phyloP scores from a whole-genome alignment of 2,797 vertebrate genomes.

The Lepilemur septentrionalis region DNA sequence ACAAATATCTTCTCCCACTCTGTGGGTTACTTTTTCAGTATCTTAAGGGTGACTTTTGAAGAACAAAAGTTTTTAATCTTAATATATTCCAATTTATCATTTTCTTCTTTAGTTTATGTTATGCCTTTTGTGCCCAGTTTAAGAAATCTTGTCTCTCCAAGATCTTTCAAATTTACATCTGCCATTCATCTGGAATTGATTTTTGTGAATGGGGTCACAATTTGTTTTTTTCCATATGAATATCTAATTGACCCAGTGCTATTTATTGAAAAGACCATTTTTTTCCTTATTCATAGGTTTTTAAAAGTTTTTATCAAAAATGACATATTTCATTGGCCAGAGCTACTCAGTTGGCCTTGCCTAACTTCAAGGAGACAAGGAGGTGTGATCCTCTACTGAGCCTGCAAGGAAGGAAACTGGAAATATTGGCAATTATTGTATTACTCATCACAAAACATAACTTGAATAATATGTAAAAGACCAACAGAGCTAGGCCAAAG shows the following conservation, averaged over 20 bases:
- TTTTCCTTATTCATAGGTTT: background rate
- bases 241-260: background rate
- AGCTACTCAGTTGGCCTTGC: background rate
- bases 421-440: background rate
- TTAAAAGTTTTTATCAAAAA: background rate
- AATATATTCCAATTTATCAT: background rate
- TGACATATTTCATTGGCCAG: background rate
- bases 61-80: conserved; percentile 2
- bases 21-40: background rate
- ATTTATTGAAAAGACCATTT: background rate
- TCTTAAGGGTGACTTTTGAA: background rate
- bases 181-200: background rate
- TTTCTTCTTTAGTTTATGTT: background rate
- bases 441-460: background rate
- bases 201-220: background rate
- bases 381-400: background rate
- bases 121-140: background rate
- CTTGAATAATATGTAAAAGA: background rate
- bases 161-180: background rate
- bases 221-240: background rate
- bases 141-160: background rate
- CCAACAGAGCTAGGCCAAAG: background rate
- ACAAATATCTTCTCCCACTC: background rate
- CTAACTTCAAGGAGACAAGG: background rate
- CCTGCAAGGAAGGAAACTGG: background rate